Evolutionary conservation across 2,113 vertebrate genomes (phyloP).

Genomic region (Carassius carassius): DNA sequence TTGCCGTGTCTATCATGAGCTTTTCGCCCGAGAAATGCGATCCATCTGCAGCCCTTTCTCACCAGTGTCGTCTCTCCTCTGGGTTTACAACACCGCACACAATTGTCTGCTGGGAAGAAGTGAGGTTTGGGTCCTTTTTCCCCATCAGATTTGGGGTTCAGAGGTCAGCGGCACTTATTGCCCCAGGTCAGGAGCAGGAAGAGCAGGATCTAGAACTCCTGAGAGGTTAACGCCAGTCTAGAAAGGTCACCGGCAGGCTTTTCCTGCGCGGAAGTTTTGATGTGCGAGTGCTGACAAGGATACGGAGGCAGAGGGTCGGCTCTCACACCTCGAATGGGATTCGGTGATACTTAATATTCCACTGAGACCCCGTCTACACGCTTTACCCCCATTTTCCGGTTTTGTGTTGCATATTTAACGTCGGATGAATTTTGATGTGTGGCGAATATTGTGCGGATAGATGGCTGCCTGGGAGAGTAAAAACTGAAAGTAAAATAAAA

Average conservation of each 20-base stretch:
- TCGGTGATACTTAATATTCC: slow-evolving; percentile 47
- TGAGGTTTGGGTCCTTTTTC: slow-evolving; percentile 30
- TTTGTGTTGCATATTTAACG: slow-evolving; percentile 25
- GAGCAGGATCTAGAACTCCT: slow-evolving; percentile 35
- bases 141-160: slow-evolving; percentile 41
- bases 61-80: slow-evolving; percentile 48
- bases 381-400: slow-evolving; percentile 43
- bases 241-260: slow-evolving; percentile 48
- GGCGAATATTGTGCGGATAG: slow-evolving; percentile 4
- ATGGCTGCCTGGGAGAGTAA: slow-evolving; percentile 8
- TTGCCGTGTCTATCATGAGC: not conserved
- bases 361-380: slow-evolving; percentile 10
- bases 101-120: slow-evolving; percentile 25
- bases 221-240: slow-evolving; percentile 49
- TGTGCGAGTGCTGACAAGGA: slow-evolving; percentile 58
- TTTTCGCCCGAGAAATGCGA: slow-evolving; percentile 48
- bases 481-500: slow-evolving; percentile 23
- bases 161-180: slow-evolving; percentile 47
- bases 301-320: slow-evolving; percentile 29
- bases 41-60: slow-evolving; percentile 40
- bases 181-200: slow-evolving; percentile 48
- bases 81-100: slow-evolving; percentile 34
- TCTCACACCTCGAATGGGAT: slow-evolving; percentile 40
- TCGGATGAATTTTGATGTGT: slow-evolving; percentile 12
- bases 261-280: slow-evolving; percentile 48